Evolutionary conservation across 2,797 vertebrate species (phyloP).

Genomic region (Psittacula echo): DNA sequence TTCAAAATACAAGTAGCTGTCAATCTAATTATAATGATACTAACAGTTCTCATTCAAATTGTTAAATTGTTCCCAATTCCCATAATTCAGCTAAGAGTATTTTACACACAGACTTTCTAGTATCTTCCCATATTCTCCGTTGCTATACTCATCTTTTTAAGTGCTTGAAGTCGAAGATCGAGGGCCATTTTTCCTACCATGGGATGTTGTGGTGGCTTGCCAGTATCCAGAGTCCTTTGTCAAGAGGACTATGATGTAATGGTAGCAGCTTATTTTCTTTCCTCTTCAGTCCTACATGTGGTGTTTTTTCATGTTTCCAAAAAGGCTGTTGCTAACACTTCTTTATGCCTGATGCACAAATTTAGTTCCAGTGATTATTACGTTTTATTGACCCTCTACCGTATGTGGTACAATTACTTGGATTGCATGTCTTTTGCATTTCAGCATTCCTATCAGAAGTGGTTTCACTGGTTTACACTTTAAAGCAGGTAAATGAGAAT

Average conservation of each 20-base stretch:
- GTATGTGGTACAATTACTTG: neutral
- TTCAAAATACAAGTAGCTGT: neutral
- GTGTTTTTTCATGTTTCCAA: neutral
- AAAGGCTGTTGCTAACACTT: neutral
- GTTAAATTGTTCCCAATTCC: neutral
- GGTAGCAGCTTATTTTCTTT: neutral
- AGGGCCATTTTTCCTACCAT: neutral
- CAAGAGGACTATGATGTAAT: fast-evolving
- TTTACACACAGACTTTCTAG: neutral
- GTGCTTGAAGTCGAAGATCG: neutral
- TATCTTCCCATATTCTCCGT: neutral
- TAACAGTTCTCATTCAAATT: neutral
- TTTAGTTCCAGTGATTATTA: neutral
- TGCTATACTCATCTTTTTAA: neutral
- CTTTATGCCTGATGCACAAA: neutral
- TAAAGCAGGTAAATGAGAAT: neutral
- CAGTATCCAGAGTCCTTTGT: neutral
- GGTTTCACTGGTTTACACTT: neutral
- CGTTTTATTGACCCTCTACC: neutral
- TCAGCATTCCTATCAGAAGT: neutral
- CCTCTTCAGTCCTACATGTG: neutral
- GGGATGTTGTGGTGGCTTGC: fast-evolving
- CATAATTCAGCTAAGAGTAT: neutral
- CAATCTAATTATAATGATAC: neutral
- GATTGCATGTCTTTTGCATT: neutral